phyloP scores from a whole-genome alignment of 2,888 invertebrate species.

The Epinotia demarniana region DNA sequence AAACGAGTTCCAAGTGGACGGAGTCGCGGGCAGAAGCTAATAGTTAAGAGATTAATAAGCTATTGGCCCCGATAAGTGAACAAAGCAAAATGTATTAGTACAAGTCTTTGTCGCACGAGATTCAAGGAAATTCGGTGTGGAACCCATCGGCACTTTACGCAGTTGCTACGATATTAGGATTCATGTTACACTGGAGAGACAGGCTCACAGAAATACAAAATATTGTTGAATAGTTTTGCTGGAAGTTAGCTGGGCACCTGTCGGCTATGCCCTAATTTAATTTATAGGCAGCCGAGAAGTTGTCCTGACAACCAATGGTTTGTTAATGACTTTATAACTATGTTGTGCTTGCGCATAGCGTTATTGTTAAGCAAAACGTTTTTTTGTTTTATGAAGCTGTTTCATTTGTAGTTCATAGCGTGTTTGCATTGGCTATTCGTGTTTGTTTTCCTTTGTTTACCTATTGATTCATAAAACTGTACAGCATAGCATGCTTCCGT shows the following conservation, averaged over 20 bases:
- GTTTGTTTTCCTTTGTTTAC: neutral
- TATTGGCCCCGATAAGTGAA: too few species aligned
- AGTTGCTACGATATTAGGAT: neutral
- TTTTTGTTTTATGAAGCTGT: neutral
- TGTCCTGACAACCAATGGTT: neutral
- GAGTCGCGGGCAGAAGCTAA: too few species aligned
- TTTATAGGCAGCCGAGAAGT: neutral
- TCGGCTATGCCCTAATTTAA: slow-evolving; percentile 14
- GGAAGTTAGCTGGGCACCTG: slow-evolving; percentile 16
- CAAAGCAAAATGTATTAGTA: too few species aligned
- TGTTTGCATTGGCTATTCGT: neutral
- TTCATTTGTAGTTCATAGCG: too few species aligned
- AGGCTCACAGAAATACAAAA: neutral
- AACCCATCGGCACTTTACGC: too few species aligned
- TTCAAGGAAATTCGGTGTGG: too few species aligned
- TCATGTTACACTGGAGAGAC: neutral
- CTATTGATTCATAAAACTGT: too few species aligned
- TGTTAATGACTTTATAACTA: slow-evolving; percentile 16
- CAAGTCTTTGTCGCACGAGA: too few species aligned
- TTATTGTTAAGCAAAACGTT: neutral
- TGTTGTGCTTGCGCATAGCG: neutral
- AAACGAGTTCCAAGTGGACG: too few species aligned
- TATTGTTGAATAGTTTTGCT: neutral
- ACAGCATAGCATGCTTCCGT: too few species aligned
- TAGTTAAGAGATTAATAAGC: too few species aligned